A percentile compares a stretch with the other conserved stretches of the same genome.
phyloP scores from a whole-genome alignment of 2,888 invertebrate species.

The Trichopria drosophilae region DNA sequence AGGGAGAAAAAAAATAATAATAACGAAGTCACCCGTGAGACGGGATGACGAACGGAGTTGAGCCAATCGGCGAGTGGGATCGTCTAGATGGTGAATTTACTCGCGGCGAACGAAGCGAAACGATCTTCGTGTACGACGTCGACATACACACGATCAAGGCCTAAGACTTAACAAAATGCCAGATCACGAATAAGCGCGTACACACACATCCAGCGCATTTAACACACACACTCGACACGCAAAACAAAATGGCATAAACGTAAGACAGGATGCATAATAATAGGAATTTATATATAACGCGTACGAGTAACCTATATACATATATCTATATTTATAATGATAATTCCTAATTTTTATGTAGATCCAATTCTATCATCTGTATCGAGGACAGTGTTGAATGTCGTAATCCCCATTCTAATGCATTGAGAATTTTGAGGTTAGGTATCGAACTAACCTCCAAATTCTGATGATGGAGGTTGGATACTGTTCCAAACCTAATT shows the following conservation, averaged over 20 bases:
- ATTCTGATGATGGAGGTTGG: background rate
- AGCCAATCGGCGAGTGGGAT: slow-evolving; percentile 5
- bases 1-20: slow-evolving; percentile 25
- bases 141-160: slow-evolving; percentile 23
- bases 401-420: too few relatives aligned
- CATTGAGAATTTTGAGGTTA: slow-evolving; percentile 27
- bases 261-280: slow-evolving; percentile 29
- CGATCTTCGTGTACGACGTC: slow-evolving; percentile 12
- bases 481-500: too few relatives aligned
- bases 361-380: too few relatives aligned
- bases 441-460: slow-evolving; percentile 9
- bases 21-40: slow-evolving; percentile 14
- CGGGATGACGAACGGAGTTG: too few relatives aligned
- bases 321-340: slow-evolving; percentile 39
- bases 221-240: slow-evolving; percentile 28
- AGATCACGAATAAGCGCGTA: background rate
- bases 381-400: too few relatives aligned
- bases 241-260: slow-evolving; percentile 16
- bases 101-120: too few relatives aligned
- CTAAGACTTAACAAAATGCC: background rate
- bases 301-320: slow-evolving; percentile 33
- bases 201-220: background rate
- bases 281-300: slow-evolving; percentile 29
- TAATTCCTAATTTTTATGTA: slow-evolving; percentile 41
- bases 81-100: slow-evolving; percentile 30